Conservation (phyloP, 2,797 vertebrate genomes). For the Sphenopsis melanotis region DNA sequence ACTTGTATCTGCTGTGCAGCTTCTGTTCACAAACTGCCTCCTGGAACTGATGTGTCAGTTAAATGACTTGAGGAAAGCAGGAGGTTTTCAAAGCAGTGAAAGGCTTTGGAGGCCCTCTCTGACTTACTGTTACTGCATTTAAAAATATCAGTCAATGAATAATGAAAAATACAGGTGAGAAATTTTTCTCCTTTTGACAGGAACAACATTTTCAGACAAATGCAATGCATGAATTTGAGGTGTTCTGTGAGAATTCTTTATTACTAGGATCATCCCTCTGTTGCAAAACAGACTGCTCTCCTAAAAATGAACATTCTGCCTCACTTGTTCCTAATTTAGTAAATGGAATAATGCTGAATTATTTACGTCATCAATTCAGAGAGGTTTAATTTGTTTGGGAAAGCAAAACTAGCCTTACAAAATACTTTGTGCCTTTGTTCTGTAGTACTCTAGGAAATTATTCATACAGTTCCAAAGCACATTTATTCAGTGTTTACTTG, state of each 20-base stretch:
- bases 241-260: neutral
- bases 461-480: conserved; percentile 1
- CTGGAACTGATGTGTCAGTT: neutral
- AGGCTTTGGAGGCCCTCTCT: neutral
- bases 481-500: conserved; percentile 39
- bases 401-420: conserved; percentile 15
- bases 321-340: conserved; percentile 1
- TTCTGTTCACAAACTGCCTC: neutral
- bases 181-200: neutral
- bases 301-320: neutral
- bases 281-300: neutral
- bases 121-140: neutral
- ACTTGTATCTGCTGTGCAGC: neutral
- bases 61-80: neutral
- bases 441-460: conserved; percentile 13
- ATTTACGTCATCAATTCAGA: neutral
- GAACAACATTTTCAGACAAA: neutral
- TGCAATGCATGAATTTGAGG: neutral
- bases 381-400: conserved; percentile 47
- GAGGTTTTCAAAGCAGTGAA: neutral
- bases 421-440: conserved; percentile 22
- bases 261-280: neutral
- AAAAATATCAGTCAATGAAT: neutral
- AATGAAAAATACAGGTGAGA: neutral
- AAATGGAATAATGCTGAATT: conserved; percentile 26